Base-by-base conservation (phyloP, 2,113 vertebrate genomes). In the Oenanthe oenanthe region DNA sequence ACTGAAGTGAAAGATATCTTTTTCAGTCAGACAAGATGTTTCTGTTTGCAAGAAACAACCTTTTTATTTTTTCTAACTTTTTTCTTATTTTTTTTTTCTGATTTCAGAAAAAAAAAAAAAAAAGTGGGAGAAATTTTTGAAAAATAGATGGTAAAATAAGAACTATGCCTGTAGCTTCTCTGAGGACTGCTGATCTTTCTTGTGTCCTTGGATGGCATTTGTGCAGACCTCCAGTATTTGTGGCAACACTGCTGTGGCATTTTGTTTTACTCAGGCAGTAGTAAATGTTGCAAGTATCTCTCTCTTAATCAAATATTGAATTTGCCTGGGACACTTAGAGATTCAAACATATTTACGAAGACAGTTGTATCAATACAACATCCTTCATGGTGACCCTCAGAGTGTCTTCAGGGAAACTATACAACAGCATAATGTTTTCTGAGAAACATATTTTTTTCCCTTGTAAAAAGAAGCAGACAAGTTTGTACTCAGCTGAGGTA, bases 371-470 rank as follows among this genome's bases (percentile, higher is more conserved):
- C 6, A 14, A 40, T 65, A 74, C 48, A 57, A 32, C 54, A 92
- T 92, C 76, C 66, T 81, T 89, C 77, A 48, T 65, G 73, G 72
- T 89, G 68, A 95, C 77, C 65, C 70, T 89, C 54, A 63, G 73
- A 87, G 29, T 34, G 34, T 91, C 92, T 95, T 85, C 42, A 42
- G 78, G 67, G 86, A 78, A 88, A 63, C 54, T 54, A 28, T 76
- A 56, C 38, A 91, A 68, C 36, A 84, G 25, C 28, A 54, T 77
- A 77, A 71, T 84, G n/a, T 91, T 95, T 97, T 88, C 68, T 78
- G 76, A 84, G 76, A 84, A 83, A 57, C 43, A 53, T 82, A 71
- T 83, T 91, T 12, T 12, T 86, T 95, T 75, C 57, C 51, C n/a
- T 74, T 67, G 36, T 67, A 81, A 83, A 88, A 93, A 77, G 60